Evolutionary conservation across 2,888 invertebrate species (phyloP), one percentile per base, ranked within the genome.

Genomic region (Sphaerophoria rueppellii): DNA sequence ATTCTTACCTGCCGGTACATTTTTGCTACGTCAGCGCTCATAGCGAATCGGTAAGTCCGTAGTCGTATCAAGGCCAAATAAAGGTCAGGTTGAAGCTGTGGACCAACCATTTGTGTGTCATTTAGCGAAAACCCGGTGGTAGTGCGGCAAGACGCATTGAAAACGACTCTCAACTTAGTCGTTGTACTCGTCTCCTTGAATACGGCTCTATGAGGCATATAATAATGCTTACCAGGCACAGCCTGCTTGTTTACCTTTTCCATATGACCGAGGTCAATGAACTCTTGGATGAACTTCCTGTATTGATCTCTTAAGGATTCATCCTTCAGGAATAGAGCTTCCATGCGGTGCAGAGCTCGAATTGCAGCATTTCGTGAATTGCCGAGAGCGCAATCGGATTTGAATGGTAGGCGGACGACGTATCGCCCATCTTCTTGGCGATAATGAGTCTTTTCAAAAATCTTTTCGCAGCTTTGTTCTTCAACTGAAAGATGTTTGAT

Each of bases 231-330:
- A 14, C 48, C 65, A 34, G 55, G 37, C 7, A 9, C 37, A 11
- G 55, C 58, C 11, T 37, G 40, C 11, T 77, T 46, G n/a, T 48
- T 55, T n/a, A 37, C 54, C 57, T 75, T 63, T 75, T 75, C 74
- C 67, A 67, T 75, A 48, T 77, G 57, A 2, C 55, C 63, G 6
- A 77, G 37, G 24, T 71, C 48, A 54, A 77, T 77, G 65, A 71
- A 71, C 12, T 65, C 63, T 11, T 71, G 55, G 24, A 77, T 77
- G 52, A 76, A 82, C 2, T 50, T 43, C 7, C 32, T 58, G 40
- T 63, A 70, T 50, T 72, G 40, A 1, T n/a, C 12, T 40, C 46
- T 16, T 9, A 72, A n/a, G 6, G 11, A 9, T 16, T 46, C 50
- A 43, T 70, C 60, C 14, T 76, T 57, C 12, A 6, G 6, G 32